Conservation (phyloP, 2,797 vertebrate genomes). For the Ibycter americanus region DNA sequence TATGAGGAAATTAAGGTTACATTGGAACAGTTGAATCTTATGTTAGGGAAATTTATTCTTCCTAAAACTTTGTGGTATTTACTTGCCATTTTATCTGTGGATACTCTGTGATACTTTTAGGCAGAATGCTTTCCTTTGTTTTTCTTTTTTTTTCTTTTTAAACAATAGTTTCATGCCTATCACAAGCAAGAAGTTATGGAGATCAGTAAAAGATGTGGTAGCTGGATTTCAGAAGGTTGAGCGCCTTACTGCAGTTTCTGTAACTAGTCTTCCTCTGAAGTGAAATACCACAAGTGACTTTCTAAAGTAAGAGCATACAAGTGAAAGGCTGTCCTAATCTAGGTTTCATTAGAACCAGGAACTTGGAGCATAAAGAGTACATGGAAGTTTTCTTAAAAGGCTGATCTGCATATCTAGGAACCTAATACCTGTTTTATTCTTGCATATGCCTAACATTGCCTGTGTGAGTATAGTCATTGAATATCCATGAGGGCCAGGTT, state of each 20-base stretch:
- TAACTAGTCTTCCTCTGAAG: background rate
- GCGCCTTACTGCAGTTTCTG: background rate
- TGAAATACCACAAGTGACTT: slow-evolving; percentile 3
- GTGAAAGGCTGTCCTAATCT: background rate
- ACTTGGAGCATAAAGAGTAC: background rate
- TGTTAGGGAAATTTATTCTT: background rate
- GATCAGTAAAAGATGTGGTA: background rate
- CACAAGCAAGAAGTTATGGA: background rate
- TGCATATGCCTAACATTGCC: background rate
- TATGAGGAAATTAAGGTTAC: background rate
- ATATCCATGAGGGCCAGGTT: background rate
- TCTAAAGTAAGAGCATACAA: background rate
- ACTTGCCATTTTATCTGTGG: background rate
- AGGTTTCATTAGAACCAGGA: background rate
- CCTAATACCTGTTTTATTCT: background rate
- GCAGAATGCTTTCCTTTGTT: background rate
- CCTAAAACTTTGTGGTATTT: background rate
- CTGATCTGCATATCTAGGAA: background rate
- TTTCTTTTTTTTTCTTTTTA: background rate
- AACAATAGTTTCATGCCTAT: background rate
- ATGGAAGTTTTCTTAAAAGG: background rate
- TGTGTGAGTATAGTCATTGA: background rate
- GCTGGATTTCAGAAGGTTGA: slow-evolving; percentile 27
- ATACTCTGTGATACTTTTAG: background rate
- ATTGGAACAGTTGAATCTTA: background rate